Percentiles rank a stretch among this genome's conserved stretches.
Conservation (phyloP, 2,888 invertebrate genomes). For the Xanthia togata region DNA sequence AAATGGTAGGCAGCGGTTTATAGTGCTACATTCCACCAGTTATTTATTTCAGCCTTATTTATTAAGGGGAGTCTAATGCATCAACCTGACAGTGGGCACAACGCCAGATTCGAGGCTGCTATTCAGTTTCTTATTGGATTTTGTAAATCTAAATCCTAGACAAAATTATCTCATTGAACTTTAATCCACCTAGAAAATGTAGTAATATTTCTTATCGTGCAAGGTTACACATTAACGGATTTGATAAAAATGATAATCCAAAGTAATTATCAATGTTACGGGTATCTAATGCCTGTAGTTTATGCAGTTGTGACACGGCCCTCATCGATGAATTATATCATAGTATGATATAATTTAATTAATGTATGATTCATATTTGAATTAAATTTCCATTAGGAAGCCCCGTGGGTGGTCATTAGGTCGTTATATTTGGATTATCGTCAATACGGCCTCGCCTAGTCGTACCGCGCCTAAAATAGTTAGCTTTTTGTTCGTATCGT, state of each 20-base stretch:
- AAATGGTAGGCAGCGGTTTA: neutral
- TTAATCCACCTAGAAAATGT: neutral
- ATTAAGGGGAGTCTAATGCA: too few relatives aligned
- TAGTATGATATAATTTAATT: too few relatives aligned
- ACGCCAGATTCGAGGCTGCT: neutral
- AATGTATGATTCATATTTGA: too few relatives aligned
- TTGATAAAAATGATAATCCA: conserved; percentile 31
- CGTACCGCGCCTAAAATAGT: neutral
- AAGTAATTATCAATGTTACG: conserved; percentile 19
- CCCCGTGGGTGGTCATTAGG: neutral
- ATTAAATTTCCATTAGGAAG: conserved; percentile 4
- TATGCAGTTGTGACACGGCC: neutral
- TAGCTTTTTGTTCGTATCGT: neutral
- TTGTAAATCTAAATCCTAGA: neutral
- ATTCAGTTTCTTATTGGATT: too few relatives aligned
- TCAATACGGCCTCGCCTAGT: neutral
- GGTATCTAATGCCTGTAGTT: neutral
- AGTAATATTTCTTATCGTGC: neutral
- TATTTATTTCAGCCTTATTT: neutral
- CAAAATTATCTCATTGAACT: neutral
- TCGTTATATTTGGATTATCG: neutral
- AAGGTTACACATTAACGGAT: conserved; percentile 19
- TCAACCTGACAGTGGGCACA: neutral
- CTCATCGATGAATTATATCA: neutral
- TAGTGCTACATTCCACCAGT: neutral